These are phyloP conservation scores for Copidosoma aretas DNA, from an alignment of 2,888 invertebrate species.

Conservation along the genomic window DNA sequence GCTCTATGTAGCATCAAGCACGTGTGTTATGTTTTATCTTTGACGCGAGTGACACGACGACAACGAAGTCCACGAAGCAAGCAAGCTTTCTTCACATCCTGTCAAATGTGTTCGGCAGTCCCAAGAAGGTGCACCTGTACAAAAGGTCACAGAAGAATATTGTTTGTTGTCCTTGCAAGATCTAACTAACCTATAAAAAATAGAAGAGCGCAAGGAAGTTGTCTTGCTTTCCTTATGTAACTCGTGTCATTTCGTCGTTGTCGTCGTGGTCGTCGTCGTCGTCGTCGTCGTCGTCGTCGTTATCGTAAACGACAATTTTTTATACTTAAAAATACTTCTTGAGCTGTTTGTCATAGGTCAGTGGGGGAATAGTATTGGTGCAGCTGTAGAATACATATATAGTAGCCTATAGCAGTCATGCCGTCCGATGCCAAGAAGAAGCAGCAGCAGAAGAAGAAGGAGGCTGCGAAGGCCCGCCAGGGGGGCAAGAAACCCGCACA, in stretches of 20 bases:
- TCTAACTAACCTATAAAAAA: no score
- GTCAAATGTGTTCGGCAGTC: no score
- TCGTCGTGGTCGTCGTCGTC: neutral
- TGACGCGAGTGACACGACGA: no score
- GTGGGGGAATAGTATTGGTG: neutral
- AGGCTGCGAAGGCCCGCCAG: conserved; percentile 81
- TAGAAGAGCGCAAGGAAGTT: no score
- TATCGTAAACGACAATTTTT: neutral
- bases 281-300: neutral
- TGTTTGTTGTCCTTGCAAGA: no score
- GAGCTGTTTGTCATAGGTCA: neutral
- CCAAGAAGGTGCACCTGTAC: no score
- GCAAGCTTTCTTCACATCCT: no score
- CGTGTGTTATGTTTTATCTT: no score
- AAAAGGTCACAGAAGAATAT: no score
- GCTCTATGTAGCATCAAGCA: no score
- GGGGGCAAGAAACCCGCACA: conserved; percentile 51
- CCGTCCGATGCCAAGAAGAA: conserved; percentile 99
- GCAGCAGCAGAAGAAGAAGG: conserved; percentile 96
- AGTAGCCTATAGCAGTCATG: conserved; percentile 68
- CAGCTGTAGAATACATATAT: neutral
- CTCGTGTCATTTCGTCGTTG: neutral
- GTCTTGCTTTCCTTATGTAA: conserved; percentile 15
- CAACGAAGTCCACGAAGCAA: no score
- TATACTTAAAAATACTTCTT: neutral